Conservation (phyloP, 2,888 invertebrate species). For the Drosophila incognita region DNA sequence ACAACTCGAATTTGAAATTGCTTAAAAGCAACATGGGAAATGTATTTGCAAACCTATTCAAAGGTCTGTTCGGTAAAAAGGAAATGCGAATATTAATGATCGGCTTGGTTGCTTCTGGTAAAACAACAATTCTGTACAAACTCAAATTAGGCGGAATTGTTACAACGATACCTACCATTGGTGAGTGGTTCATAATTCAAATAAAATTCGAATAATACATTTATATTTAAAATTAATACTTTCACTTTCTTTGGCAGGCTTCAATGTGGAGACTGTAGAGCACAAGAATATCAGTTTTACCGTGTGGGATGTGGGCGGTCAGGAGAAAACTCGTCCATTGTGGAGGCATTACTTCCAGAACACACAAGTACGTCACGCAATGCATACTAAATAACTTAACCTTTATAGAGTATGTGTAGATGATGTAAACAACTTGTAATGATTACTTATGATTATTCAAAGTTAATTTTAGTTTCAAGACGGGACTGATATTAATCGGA, state of each 20-base stretch:
- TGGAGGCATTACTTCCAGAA: constrained; percentile 99
- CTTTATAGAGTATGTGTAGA: constrained; percentile 17
- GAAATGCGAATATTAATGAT: constrained; percentile 99
- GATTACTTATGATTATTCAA: constrained; percentile 74
- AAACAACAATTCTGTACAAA: constrained; percentile 99
- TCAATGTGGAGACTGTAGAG: constrained; percentile 99
- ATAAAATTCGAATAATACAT: not conserved
- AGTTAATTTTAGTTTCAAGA: constrained; percentile 83
- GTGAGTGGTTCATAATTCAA: constrained; percentile 79
- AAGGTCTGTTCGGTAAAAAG: constrained; percentile 99
- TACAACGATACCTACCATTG: constrained; percentile 99
- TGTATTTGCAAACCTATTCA: constrained; percentile 98
- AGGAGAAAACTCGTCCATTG: constrained; percentile 98
- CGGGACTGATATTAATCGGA: constrained; percentile 77
- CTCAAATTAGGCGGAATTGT: constrained; percentile 99
- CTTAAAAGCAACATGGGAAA: constrained; percentile 93
- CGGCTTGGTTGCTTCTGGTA: constrained; percentile 99
- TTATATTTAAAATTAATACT: not conserved
- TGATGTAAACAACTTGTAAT: constrained; percentile 79
- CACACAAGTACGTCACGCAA: constrained; percentile 89
- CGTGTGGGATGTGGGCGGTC: constrained; percentile 98
- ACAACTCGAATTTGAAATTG: constrained; percentile 76
- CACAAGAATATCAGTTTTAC: constrained; percentile 99
- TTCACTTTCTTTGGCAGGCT: constrained; percentile 87
- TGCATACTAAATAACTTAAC: not conserved